phyloP scores from a whole-genome alignment of 2,888 invertebrate genomes.

The Plusia festucae region DNA sequence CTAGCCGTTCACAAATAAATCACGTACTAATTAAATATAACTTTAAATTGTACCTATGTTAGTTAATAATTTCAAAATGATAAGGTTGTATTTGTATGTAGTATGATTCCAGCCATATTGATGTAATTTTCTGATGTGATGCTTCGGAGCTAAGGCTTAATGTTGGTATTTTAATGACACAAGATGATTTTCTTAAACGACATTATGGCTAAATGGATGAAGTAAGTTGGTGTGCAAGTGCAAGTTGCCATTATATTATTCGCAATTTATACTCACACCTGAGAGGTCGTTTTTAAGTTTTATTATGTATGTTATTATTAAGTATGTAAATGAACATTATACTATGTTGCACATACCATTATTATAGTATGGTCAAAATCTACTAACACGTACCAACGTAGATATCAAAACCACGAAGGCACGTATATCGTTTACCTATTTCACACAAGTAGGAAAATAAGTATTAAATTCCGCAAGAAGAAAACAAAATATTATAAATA shows the following conservation, averaged over 20 bases:
- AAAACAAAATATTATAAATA: not conserved
- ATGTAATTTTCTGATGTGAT: not conserved
- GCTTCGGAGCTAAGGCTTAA: too few relatives aligned
- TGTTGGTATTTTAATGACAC: not conserved
- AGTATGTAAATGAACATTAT: not conserved
- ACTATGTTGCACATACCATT: not conserved
- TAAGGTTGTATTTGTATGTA: too few relatives aligned
- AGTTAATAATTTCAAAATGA: too few relatives aligned
- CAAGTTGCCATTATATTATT: not conserved
- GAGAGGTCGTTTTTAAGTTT: not conserved
- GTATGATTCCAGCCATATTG: not conserved
- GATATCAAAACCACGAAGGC: too few relatives aligned
- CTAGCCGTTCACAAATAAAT: too few relatives aligned
- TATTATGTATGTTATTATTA: not conserved
- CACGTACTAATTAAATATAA: too few relatives aligned
- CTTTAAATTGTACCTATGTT: too few relatives aligned
- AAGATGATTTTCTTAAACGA: not conserved
- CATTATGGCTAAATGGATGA: not conserved
- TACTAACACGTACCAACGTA: too few relatives aligned
- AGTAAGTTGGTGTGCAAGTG: conserved; percentile 1
- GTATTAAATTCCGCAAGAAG: not conserved
- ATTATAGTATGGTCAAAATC: too few relatives aligned
- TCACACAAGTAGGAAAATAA: not conserved
- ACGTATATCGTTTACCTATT: too few relatives aligned
- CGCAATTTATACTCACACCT: not conserved